Percentiles rank a stretch among this genome's conserved stretches.
phyloP scores from a whole-genome alignment of 2,797 vertebrate species.

The Danio jaintianensis region DNA sequence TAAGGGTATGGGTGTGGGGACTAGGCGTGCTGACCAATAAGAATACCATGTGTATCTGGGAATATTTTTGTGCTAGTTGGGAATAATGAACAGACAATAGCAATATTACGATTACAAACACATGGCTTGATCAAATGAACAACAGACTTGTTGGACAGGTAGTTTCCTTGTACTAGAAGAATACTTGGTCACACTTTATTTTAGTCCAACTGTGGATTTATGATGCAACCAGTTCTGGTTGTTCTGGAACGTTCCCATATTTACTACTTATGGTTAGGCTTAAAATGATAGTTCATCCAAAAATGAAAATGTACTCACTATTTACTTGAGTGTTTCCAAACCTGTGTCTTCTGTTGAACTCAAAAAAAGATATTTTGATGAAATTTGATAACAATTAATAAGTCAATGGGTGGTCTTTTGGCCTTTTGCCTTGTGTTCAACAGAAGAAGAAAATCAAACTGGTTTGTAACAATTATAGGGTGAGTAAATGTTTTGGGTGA shows the following conservation, averaged over 20 bases:
- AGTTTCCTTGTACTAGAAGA: slow-evolving; percentile 12
- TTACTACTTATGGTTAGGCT: neutral
- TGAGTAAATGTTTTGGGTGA: too few relatives aligned
- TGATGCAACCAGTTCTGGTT: neutral
- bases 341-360: too few relatives aligned
- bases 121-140: slow-evolving; percentile 16
- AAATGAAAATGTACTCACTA: too few relatives aligned
- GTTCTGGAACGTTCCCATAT: neutral
- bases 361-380: too few relatives aligned
- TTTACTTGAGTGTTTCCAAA: too few relatives aligned
- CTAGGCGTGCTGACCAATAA: neutral
- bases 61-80: slow-evolving; percentile 4
- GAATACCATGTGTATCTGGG: neutral
- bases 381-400: too few relatives aligned
- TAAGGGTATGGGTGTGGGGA: neutral
- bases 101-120: neutral
- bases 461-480: too few relatives aligned
- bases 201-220: neutral
- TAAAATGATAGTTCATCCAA: too few relatives aligned
- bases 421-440: too few relatives aligned
- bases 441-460: too few relatives aligned
- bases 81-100: neutral
- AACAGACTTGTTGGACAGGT: neutral
- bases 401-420: too few relatives aligned
- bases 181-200: slow-evolving; percentile 19